Evolutionary conservation across 2,113 vertebrate genomes (phyloP), one percentile per base, ranked within the genome.

Genomic region (pig (Sus scrofa)): DNA sequence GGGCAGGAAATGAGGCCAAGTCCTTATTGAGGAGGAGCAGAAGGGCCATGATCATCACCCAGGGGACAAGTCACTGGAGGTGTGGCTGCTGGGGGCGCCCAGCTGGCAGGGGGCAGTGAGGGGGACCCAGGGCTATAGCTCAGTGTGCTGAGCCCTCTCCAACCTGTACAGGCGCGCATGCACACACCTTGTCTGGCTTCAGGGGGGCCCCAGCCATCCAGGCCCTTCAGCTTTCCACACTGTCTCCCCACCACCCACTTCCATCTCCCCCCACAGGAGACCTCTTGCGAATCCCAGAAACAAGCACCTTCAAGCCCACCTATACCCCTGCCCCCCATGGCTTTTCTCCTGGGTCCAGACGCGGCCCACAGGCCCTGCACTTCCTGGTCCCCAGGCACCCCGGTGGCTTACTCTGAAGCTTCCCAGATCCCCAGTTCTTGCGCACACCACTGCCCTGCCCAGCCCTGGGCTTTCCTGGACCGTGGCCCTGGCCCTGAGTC

Each of bases 1-100:
- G 60, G 82, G 54, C 92, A 87, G 98, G 97, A 96, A 94, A 68
- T 62, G 44, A 94, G 52, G 82, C 86, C 30, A 34, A 91, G 74
- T 34, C 89, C 79, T 24, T 54, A 20, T 58, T 37, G n/a, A 56
- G n/a, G 15, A 63, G 16, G 12, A 79, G n/a, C 26, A 63, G 34
- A 56, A 70, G 67, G 85, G 39, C 74, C 7, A 7, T 30, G 58
- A 1, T 52, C 1, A 4, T 67, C 74, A 50, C 12, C 50, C 58
- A 91, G 85, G 65, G 37, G 18, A 56, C 24, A 62, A 52, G 52
- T 1, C 24, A 10, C 34, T n/a, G 11, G 15, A 13, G 83, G 58
- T 14, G 13, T 1, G 19, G 56, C 77, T 67, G 67, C 44, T 65
- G 32, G 52, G 65, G 20, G 32, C 56, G 26, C 27, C 26, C 63